A percentile compares a stretch with the other conserved stretches of the same genome.
Evolutionary conservation across 2,797 vertebrate genomes (phyloP).

Genomic region (Rhinoraja longicauda): DNA sequence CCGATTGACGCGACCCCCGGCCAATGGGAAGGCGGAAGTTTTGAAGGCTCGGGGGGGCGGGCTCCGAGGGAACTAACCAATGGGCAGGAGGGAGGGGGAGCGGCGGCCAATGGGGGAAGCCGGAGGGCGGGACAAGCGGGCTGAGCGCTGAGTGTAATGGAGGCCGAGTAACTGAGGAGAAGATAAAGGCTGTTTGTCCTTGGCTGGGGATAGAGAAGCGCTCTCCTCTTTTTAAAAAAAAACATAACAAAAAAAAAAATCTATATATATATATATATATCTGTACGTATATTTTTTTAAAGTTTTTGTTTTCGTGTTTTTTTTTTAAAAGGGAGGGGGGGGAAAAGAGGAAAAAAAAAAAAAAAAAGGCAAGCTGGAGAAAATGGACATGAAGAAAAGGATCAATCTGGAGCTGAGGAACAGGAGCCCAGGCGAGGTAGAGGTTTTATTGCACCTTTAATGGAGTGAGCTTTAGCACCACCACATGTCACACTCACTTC

Average conservation of each 20-base stretch:
- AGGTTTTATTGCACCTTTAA: constrained; percentile 5
- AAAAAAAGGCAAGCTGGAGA: not conserved
- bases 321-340: not conserved
- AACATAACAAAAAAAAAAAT: no score
- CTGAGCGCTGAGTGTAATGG: constrained; percentile 13
- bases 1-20: not conserved
- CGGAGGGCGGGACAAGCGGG: not conserved
- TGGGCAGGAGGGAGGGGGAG: not conserved
- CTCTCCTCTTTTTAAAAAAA: no score
- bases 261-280: not conserved
- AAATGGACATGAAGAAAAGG: constrained; percentile 49
- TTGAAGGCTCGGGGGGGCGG: not conserved
- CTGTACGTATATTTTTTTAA: not conserved
- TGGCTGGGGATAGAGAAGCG: not conserved
- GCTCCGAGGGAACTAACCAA: not conserved
- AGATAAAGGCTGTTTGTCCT: constrained; percentile 35
- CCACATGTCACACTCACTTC: constrained; percentile 27
- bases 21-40: not conserved
- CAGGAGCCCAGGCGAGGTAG: constrained; percentile 50
- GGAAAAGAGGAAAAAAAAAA: not conserved
- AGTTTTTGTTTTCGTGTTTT: not conserved
- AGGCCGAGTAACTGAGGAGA: not conserved
- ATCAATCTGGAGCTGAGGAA: constrained; percentile 50
- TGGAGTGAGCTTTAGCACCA: constrained; percentile 21
- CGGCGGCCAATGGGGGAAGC: not conserved